phyloP scores from a whole-genome alignment of 2,888 invertebrate species.

The Xestia sexstrigata region DNA sequence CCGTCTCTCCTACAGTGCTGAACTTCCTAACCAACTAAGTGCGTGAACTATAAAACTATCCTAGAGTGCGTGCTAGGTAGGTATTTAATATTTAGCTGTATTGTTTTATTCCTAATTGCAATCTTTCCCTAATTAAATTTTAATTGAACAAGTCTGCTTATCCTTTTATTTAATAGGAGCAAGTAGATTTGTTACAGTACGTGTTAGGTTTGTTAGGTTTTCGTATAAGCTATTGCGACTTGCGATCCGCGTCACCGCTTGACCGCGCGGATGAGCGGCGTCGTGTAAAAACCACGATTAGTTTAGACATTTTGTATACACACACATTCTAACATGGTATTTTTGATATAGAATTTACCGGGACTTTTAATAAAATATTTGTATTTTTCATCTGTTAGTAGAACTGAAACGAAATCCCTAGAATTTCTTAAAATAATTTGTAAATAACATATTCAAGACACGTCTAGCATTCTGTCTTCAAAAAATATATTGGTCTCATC shows the following conservation, averaged over 20 bases:
- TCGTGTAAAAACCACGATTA: neutral
- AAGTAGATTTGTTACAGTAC: no score
- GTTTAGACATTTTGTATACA: no score
- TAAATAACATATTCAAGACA: neutral
- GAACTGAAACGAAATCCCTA: neutral
- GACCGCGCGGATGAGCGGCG: neutral
- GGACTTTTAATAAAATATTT: neutral
- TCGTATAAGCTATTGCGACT: neutral
- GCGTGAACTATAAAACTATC: no score
- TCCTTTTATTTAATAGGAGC: no score
- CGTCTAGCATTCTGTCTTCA: neutral
- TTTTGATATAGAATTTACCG: neutral
- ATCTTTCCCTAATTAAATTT: no score
- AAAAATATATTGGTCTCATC: constrained; percentile 3
- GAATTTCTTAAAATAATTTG: neutral
- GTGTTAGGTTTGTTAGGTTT: neutral
- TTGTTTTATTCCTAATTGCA: no score
- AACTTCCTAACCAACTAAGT: no score
- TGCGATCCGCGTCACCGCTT: neutral
- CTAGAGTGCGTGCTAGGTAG: no score
- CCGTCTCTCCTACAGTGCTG: no score
- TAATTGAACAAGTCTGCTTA: no score
- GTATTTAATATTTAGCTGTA: no score
- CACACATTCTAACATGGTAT: neutral
- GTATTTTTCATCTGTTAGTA: neutral